A percentile compares a stretch with the other conserved stretches of the same genome.
Evolutionary conservation across 2,797 vertebrate species (phyloP).

Genomic region (Eulemur albifrons): DNA sequence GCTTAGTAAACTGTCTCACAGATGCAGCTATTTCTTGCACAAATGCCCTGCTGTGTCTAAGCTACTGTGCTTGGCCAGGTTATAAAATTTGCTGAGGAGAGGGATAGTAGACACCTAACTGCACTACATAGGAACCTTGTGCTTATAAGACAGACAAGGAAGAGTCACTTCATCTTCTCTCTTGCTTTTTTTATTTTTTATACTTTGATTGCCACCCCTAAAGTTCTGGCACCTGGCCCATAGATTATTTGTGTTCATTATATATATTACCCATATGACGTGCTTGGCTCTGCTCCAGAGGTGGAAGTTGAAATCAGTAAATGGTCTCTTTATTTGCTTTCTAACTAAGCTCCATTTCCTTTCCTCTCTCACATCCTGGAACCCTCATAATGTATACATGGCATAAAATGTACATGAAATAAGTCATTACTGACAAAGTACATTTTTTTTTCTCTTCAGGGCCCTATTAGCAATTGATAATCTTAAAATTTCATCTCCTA

Average conservation of each 20-base stretch:
- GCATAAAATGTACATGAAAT: neutral
- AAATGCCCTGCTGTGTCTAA: neutral
- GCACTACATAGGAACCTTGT: neutral
- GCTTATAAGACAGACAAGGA: neutral
- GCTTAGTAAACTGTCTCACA: neutral
- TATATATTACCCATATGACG: constrained; percentile 1
- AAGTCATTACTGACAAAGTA: constrained; percentile 2
- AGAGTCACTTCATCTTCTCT: neutral
- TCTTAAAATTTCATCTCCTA: constrained; percentile 8
- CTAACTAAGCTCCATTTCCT: constrained; percentile 61
- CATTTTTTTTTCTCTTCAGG: neutral
- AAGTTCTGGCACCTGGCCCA: neutral
- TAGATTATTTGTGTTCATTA: constrained; percentile 37
- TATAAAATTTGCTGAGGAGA: neutral
- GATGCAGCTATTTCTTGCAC: neutral
- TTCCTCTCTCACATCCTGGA: neutral
- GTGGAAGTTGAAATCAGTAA: constrained; percentile 62
- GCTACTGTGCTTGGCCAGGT: neutral
- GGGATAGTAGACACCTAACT: neutral
- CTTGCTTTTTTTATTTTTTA: constrained; percentile 3
- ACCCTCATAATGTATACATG: neutral
- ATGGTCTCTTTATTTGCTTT: constrained; percentile 67
- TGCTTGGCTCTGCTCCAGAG: constrained; percentile 35
- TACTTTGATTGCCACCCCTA: constrained; percentile 27
- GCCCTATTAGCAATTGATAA: neutral